phyloP scores from a whole-genome alignment of 2,113 vertebrate species.

The Tringa solitaria region DNA sequence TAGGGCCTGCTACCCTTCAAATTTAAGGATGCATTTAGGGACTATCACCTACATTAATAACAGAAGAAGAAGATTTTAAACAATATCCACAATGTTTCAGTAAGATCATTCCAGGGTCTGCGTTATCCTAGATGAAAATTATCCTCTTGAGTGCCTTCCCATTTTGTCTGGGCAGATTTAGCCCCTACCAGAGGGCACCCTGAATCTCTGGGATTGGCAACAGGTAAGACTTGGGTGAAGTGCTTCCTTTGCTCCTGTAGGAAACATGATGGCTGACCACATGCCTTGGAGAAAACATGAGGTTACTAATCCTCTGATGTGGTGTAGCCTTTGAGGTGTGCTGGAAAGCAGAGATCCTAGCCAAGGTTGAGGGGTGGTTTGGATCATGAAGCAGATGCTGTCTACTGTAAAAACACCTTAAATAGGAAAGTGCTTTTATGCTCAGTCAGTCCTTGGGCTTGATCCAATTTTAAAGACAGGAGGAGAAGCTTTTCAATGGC shows the following conservation, averaged over 20 bases:
- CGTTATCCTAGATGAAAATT: background rate
- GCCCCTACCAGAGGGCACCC: background rate
- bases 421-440: background rate
- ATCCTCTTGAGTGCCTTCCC: background rate
- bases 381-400: background rate
- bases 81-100: background rate
- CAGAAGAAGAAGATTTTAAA: background rate
- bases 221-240: background rate
- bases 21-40: background rate
- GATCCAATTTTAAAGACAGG: background rate
- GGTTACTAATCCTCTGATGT: background rate
- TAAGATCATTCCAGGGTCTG: background rate
- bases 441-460: background rate
- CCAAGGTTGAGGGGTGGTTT: background rate
- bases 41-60: background rate
- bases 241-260: background rate
- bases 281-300: background rate
- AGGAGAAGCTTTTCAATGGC: background rate
- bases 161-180: background rate
- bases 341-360: background rate
- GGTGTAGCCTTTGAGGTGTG: background rate
- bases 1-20: background rate
- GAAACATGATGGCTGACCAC: background rate
- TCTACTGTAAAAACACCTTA: background rate
- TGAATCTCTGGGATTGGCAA: background rate